Base-by-base conservation (phyloP, 2,888 invertebrate genomes). In the Linnaemya vulpina region DNA sequence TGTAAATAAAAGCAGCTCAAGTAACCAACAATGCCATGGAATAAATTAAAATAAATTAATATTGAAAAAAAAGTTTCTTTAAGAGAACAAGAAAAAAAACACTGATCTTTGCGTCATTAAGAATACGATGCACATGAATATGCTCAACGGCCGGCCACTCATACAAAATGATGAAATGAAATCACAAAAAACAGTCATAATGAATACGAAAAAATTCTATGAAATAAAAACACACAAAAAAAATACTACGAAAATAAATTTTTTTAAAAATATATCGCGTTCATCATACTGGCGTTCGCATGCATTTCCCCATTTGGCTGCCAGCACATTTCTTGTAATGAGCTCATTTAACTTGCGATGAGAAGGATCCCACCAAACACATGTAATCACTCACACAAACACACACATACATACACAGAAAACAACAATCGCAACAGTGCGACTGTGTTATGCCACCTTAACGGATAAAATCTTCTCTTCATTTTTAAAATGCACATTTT, bases 301-400 rank as follows among this genome's bases (percentile, higher is more conserved):
- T 83, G 80, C 83, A 83, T 87, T 84, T 84, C 80, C 87, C 82
- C 74, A 83, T 79, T 83, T 79, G 84, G 78, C 84, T 86, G 83
- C 85, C 84, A 82, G 75, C 76, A 62, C 62, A 80, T 81, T 74
- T 68, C 76, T 80, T 83, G 60, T 77, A 73, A 83, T 83, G 79
- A 77, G 83, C 80, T 74, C 74, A 81, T 63, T 82, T 76, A 83
- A 58, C 65, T 73, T 77, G 40, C 46, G 17, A 1, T 35, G 65
- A 68, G 68, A 65, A 75, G 60, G 67, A 58, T 46, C 53, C 70
- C 85, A 70, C 1, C 62, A 51, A 63, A 46, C 53, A 25, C 13
- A 9, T 35, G 15, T 20, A 17, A 43, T 60, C 51, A 22, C 13
- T 40, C 20, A 25, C 9, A 11, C 53, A 49, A 62, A 25, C 8